Evolutionary conservation across 2,888 invertebrate genomes (phyloP).

Genomic region (Ditylenchus weischeri): DNA sequence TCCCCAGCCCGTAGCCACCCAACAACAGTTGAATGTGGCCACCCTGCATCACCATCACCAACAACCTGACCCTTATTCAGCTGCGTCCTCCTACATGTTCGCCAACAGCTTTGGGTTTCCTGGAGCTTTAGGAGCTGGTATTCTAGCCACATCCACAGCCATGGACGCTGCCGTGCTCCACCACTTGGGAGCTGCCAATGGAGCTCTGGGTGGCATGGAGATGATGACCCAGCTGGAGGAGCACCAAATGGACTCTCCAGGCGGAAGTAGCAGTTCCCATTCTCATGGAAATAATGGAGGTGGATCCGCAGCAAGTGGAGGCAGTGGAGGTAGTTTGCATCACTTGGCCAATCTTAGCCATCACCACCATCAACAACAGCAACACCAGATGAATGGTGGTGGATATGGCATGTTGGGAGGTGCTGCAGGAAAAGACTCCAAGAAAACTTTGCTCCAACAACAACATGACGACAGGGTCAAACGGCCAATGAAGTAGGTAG

Average conservation of each 20-base stretch:
- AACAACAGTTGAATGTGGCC: not conserved
- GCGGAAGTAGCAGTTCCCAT: conserved; percentile 10
- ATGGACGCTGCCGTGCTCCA: conserved; percentile 5
- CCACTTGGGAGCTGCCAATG: not conserved
- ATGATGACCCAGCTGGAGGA: conserved; percentile 13
- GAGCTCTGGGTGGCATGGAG: not conserved
- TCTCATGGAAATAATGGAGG: conserved; percentile 4
- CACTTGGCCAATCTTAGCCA: not conserved
- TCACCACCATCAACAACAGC: conserved; percentile 12
- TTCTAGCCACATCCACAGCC: conserved; percentile 5
- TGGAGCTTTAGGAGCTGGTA: not conserved
- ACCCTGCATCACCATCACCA: conserved; percentile 4
- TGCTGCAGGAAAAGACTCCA: conserved; percentile 1
- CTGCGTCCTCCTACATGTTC: not conserved
- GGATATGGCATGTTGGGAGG: conserved; percentile 9
- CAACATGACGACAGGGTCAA: conserved; percentile 51
- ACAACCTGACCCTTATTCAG: not conserved
- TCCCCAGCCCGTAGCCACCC: conserved; percentile 1
- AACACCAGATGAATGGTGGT: not conserved
- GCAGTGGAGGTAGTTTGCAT: not conserved
- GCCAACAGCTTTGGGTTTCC: conserved; percentile 10
- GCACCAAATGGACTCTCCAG: conserved; percentile 15
- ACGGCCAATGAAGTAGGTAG: conserved; percentile 51
- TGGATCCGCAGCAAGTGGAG: not conserved
- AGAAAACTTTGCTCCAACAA: conserved; percentile 20